Base-by-base conservation (phyloP, 1,140 invertebrate genomes). In the Limonius californicus region DNA sequence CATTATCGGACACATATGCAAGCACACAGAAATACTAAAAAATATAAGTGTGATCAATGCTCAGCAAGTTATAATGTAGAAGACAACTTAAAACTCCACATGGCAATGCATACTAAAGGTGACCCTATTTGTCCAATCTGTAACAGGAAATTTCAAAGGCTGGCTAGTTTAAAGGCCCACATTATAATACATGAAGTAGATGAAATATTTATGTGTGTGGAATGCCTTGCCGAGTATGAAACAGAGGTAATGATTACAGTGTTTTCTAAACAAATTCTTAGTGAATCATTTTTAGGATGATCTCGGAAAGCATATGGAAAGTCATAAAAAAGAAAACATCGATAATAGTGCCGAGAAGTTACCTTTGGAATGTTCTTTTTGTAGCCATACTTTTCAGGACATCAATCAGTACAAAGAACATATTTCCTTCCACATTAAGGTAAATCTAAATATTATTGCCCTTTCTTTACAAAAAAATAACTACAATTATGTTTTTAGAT, bases 121-220 rank as follows among this genome's bases (percentile, higher is more conserved):
- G 75, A 80, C 43, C 79, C 78, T 32, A 83, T 81, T 66, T 89
- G 86, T 77, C 86, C 87, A 0, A 82, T 85, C 66, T 90, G 88
- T 72, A 74, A 78, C 32, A 76, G 78, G 72, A 84, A 80, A 39
- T 89, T 89, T 73, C 80, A 84, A 1, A 77, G 88, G 54, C 75
- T 87, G 42, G 87, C 88, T 12, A 85, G 86, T 74, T 79, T 89
- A 2, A 89, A 88, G 65, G 82, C 86, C n/a, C 88, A 90, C 70
- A 79, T 90, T 61, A 73, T 84, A 70, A 61, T 87, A 4, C 88
- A 90, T 66, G 82, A 87, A 70, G 82, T 82, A 64, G 87, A 89
- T 66, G 87, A 90, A 70, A 84, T 79, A 68, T 74, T 87, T 11
- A 82, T 84, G 65, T 90, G 88, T 71, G 77, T 80, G 8, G 85